Evolutionary conservation across 2,113 vertebrate species (phyloP).

Genomic region (Manacus vitellinus): DNA sequence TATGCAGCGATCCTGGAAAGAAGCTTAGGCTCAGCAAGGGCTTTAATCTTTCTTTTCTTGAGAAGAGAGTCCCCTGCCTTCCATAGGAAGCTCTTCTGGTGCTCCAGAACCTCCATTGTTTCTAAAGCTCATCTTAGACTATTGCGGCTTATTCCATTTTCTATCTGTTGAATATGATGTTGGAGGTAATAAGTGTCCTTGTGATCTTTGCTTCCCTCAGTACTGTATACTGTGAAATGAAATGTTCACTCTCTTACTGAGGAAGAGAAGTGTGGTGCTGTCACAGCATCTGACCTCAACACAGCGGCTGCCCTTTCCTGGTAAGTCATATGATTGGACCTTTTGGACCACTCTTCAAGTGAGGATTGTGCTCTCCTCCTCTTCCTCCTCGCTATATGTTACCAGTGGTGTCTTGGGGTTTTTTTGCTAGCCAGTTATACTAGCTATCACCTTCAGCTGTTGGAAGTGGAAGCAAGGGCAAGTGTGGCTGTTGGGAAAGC

Average conservation of each 20-base stretch:
- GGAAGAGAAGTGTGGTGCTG: not conserved
- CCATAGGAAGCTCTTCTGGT: not conserved
- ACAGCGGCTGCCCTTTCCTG: not conserved
- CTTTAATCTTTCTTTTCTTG: not conserved
- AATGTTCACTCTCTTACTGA: not conserved
- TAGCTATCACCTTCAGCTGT: not conserved
- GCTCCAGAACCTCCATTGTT: not conserved
- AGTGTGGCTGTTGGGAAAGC: not conserved
- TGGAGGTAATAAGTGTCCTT: not conserved
- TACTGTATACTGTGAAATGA: not conserved
- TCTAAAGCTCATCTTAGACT: not conserved
- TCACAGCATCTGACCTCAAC: not conserved
- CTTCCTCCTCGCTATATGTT: not conserved
- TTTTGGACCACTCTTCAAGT: not conserved
- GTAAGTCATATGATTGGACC: not conserved
- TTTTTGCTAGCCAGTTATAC: not conserved
- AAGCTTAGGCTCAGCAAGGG: not conserved
- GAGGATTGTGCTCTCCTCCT: not conserved
- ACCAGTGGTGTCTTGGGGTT: fast-evolving
- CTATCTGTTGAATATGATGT: not conserved
- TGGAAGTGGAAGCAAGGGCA: not conserved
- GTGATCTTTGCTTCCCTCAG: not conserved
- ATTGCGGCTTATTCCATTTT: not conserved
- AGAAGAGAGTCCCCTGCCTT: not conserved
- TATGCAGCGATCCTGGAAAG: not conserved